Percentiles rank a stretch among this genome's conserved stretches.
phyloP scores from a whole-genome alignment of 1,140 invertebrate species.

The Eueides isabella region DNA sequence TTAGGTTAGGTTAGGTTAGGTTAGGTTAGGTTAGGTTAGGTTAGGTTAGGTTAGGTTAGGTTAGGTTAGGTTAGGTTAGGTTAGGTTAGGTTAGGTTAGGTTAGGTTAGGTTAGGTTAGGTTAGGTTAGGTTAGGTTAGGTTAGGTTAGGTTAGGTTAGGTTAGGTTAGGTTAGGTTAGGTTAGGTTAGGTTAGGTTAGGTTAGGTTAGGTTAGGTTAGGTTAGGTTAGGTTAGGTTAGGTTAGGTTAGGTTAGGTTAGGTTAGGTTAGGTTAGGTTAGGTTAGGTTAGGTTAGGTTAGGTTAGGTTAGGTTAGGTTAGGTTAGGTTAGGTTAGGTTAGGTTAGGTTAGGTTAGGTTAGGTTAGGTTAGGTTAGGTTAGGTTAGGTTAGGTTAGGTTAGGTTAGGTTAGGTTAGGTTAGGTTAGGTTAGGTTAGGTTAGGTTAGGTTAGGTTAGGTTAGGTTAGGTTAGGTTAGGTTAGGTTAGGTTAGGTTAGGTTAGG shows the following conservation, averaged over 20 bases:
- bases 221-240: constrained; percentile 18
- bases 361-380: too few relatives aligned
- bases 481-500: too few relatives aligned
- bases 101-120: constrained; percentile 29
- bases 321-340: neutral
- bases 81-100: constrained; percentile 30
- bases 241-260: neutral
- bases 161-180: constrained; percentile 18
- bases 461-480: too few relatives aligned
- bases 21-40: constrained; percentile 20
- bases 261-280: neutral
- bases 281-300: too few relatives aligned
- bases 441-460: too few relatives aligned
- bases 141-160: neutral
- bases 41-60: constrained; percentile 24
- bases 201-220: constrained; percentile 18
- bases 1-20: constrained; percentile 14
- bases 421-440: too few relatives aligned
- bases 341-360: neutral
- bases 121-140: constrained; percentile 22
- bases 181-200: constrained; percentile 18
- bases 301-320: too few relatives aligned
- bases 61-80: constrained; percentile 29
- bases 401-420: too few relatives aligned
- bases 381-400: too few relatives aligned